Evolutionary conservation across 2,888 invertebrate genomes (phyloP).

Genomic region (Ophion costatus): DNA sequence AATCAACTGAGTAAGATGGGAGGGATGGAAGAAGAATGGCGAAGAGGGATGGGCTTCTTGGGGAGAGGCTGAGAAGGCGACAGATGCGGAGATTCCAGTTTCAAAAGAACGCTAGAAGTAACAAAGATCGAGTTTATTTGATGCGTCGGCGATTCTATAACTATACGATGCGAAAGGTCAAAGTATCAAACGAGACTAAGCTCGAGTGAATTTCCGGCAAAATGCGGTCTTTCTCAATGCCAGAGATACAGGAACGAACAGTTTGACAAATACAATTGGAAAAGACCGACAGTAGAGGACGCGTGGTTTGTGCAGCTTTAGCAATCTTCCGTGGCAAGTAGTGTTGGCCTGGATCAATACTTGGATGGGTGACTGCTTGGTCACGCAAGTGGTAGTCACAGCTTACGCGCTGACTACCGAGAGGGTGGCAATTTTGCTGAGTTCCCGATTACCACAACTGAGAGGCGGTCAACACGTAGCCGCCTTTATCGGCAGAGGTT

Average conservation of each 20-base stretch:
- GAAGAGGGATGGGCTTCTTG: neutral
- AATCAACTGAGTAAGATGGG: slow-evolving; percentile 13
- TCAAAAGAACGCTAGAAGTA: slow-evolving; percentile 14
- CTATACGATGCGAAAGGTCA: neutral
- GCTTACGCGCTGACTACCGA: no score
- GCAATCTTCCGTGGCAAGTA: no score
- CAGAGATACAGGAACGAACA: no score
- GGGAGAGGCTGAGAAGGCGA: slow-evolving; percentile 4
- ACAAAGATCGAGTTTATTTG: slow-evolving; percentile 31
- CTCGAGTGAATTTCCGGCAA: slow-evolving; percentile 7
- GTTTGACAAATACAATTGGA: no score
- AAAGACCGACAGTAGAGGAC: no score
- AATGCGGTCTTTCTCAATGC: neutral
- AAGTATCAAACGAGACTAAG: slow-evolving; percentile 10
- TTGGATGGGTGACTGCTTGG: no score
- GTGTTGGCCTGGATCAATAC: no score
- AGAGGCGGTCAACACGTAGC: neutral
- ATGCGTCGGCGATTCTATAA: slow-evolving; percentile 11
- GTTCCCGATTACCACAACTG: no score
- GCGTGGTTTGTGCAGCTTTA: no score
- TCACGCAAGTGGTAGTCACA: no score
- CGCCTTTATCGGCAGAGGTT: neutral
- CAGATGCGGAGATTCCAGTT: slow-evolving; percentile 55
- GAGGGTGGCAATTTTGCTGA: no score
- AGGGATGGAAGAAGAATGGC: neutral